A percentile compares a stretch with the other conserved stretches of the same genome.
Conservation (phyloP, 2,113 vertebrate species). For the Rhinopomastus cyanomelas region DNA sequence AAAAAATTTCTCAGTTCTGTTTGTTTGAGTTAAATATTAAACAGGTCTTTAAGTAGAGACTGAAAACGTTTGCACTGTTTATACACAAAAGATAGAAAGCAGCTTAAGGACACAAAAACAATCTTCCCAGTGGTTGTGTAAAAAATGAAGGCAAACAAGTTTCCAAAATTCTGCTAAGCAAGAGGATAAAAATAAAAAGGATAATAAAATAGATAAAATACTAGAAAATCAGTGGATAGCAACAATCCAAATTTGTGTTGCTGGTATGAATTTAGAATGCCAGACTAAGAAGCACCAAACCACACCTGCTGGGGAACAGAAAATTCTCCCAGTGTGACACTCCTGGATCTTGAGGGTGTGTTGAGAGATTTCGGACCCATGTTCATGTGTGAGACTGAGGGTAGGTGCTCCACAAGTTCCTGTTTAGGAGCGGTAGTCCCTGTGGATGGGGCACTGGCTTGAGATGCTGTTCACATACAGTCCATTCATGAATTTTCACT, state of each 20-base stretch:
- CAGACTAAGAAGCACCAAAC: neutral
- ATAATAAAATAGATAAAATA: neutral
- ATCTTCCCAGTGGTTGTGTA: neutral
- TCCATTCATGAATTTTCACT: neutral
- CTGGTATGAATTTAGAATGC: neutral
- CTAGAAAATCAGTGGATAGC: neutral
- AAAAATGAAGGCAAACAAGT: neutral
- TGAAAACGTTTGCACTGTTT: neutral
- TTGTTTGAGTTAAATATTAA: slow-evolving; percentile 65
- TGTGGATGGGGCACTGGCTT: neutral
- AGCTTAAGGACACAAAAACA: neutral
- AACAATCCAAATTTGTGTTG: neutral
- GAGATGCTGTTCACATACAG: neutral
- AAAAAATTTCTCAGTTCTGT: neutral
- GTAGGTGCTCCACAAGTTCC: neutral
- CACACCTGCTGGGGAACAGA: neutral
- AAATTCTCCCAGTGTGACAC: neutral
- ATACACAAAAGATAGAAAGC: neutral
- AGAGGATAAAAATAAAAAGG: neutral
- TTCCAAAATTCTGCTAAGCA: neutral
- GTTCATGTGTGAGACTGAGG: neutral
- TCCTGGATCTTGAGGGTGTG: neutral
- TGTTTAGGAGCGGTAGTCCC: neutral
- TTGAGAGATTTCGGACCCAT: neutral
- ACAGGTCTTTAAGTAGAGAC: neutral